Evolutionary conservation across 2,113 vertebrate genomes (phyloP).

Genomic region (Naja naja): DNA sequence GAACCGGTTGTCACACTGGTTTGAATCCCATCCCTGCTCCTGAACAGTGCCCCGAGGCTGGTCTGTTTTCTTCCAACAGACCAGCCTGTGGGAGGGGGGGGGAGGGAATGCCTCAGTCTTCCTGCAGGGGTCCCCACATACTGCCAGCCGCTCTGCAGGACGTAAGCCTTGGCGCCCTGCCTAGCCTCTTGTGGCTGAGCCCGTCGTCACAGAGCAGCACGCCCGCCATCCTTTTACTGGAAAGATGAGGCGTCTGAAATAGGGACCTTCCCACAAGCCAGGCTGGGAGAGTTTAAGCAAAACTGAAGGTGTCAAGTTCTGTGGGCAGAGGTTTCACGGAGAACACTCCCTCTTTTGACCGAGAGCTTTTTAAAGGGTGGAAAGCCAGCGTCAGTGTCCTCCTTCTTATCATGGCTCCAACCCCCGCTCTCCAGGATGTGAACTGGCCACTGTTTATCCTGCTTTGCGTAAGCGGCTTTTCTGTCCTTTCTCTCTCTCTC

Average conservation of each 20-base stretch:
- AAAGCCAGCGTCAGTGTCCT: background rate
- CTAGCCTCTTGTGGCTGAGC: too few species aligned
- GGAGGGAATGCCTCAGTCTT: background rate
- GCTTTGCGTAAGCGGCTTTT: background rate
- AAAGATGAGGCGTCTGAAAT: background rate
- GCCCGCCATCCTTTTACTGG: background rate
- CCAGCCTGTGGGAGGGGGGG: too few species aligned
- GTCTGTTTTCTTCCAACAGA: background rate
- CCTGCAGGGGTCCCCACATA: background rate
- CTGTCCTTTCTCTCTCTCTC: background rate
- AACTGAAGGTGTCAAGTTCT: background rate
- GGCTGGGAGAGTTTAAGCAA: background rate
- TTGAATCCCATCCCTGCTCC: too few species aligned
- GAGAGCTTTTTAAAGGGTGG: background rate
- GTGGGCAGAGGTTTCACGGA: background rate
- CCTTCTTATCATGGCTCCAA: background rate
- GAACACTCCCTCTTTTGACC: background rate
- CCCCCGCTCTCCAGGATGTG: background rate
- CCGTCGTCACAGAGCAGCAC: background rate
- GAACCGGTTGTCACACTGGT: too few species aligned
- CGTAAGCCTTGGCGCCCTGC: too few species aligned
- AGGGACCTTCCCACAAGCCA: background rate
- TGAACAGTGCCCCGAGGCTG: too few species aligned
- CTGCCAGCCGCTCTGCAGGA: background rate
- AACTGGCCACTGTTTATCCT: background rate